These are phyloP conservation scores for Sinocyclocheilus rhinocerous DNA, from an alignment of 2,113 vertebrate species.

Conservation along the genomic window DNA sequence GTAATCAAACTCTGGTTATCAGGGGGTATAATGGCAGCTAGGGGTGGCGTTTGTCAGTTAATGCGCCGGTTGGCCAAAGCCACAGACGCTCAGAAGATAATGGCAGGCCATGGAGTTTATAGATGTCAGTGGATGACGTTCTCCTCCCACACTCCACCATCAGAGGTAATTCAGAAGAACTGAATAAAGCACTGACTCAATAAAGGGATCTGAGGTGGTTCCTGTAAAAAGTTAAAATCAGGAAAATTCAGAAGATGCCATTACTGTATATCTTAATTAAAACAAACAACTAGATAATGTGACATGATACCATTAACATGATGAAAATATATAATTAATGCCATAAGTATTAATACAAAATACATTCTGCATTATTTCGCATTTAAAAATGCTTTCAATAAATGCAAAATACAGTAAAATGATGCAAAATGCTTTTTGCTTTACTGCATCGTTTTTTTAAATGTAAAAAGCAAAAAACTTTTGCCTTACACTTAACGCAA, in stretches of 20 bases:
- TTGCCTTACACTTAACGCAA: neutral
- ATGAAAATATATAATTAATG: neutral
- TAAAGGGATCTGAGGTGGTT: neutral
- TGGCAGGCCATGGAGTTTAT: conserved; percentile 19
- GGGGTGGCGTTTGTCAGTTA: conserved; percentile 30
- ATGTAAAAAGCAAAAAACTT: neutral
- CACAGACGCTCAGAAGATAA: conserved; percentile 30
- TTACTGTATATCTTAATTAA: neutral
- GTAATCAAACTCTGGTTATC: conserved; percentile 48
- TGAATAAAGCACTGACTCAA: conserved; percentile 8
- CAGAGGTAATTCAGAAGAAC: conserved; percentile 21
- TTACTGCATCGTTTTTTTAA: neutral
- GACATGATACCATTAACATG: neutral
- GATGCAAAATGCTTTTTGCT: neutral
- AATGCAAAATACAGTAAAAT: neutral
- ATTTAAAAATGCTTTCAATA: neutral
- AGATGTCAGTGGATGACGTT: conserved; percentile 3
- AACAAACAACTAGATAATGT: neutral
- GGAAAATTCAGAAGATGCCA: neutral
- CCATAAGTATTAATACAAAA: neutral
- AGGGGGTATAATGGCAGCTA: conserved; percentile 24
- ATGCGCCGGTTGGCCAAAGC: conserved; percentile 9
- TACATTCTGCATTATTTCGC: neutral
- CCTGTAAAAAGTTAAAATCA: neutral
- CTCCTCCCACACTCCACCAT: neutral